phyloP scores from a whole-genome alignment of 2,113 vertebrate species.

The Edolisoma coerulescens region DNA sequence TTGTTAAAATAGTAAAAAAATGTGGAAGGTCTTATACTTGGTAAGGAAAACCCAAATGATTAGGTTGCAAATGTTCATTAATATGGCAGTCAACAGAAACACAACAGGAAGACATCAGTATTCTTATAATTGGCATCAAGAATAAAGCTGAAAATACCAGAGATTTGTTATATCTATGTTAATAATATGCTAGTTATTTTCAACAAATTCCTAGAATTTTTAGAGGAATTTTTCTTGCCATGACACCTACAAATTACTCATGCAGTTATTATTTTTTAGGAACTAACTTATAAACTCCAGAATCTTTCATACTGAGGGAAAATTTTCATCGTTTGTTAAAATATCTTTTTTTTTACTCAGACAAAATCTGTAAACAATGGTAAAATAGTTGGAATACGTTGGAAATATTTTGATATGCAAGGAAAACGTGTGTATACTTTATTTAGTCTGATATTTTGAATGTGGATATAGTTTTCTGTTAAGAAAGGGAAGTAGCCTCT shows the following conservation, averaged over 20 bases:
- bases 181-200: neutral
- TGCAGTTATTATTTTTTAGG: neutral
- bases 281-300: neutral
- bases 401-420: neutral
- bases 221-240: neutral
- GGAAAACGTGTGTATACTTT: neutral
- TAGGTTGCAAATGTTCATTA: neutral
- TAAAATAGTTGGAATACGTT: neutral
- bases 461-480: neutral
- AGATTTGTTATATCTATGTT: neutral
- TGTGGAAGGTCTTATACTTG: neutral
- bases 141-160: neutral
- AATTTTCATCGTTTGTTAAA: neutral
- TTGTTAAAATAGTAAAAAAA: neutral
- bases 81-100: neutral
- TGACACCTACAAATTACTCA: neutral
- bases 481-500: neutral
- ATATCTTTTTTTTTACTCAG: neutral
- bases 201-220: neutral
- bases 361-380: neutral
- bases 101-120: neutral
- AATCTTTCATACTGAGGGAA: neutral
- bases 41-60: neutral
- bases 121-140: neutral
- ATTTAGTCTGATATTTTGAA: neutral